Percentiles rank a stretch among this genome's conserved stretches.
Evolutionary conservation across 2,113 vertebrate genomes (phyloP).

Genomic region (Vimba vimba): DNA sequence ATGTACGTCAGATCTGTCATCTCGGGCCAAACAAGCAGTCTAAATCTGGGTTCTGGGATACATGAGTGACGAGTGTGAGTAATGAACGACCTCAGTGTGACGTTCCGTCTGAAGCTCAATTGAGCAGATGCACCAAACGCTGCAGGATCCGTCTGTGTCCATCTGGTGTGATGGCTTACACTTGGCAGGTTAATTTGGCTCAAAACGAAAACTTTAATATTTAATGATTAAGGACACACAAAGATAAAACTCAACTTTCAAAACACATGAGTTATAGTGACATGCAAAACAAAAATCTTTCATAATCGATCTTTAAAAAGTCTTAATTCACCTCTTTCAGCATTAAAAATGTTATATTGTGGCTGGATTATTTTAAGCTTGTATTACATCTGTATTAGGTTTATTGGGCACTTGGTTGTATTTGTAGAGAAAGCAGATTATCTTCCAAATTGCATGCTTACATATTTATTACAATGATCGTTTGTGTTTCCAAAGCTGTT

Average conservation of each 20-base stretch:
- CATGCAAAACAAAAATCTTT: background rate
- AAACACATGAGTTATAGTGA: background rate
- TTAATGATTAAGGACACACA: slow-evolving; percentile 57
- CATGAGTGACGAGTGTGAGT: slow-evolving; percentile 47
- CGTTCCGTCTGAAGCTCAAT: slow-evolving; percentile 63
- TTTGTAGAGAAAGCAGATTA: background rate
- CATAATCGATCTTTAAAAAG: no score
- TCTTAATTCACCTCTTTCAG: no score
- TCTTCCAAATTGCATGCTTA: background rate
- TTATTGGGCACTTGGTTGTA: background rate
- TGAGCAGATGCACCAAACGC: slow-evolving; percentile 63
- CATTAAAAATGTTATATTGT: background rate
- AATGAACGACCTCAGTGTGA: slow-evolving; percentile 67
- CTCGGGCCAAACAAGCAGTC: slow-evolving; percentile 63
- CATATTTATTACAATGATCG: background rate
- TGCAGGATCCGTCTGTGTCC: slow-evolving; percentile 76
- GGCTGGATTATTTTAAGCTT: background rate
- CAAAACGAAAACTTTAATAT: slow-evolving; percentile 36
- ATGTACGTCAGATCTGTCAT: slow-evolving; percentile 57
- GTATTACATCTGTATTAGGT: background rate
- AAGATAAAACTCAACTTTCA: slow-evolving; percentile 14
- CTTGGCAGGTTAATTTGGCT: slow-evolving; percentile 43
- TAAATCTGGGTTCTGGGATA: slow-evolving; percentile 65
- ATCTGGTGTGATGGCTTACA: slow-evolving; percentile 67
- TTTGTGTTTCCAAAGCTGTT: background rate